Percentiles rank a stretch among this genome's conserved stretches.
These are phyloP conservation scores for Dysidea cf. avara DNA, from an alignment of 37 sponge, comb jelly and placozoan species.

Conservation along the genomic window DNA sequence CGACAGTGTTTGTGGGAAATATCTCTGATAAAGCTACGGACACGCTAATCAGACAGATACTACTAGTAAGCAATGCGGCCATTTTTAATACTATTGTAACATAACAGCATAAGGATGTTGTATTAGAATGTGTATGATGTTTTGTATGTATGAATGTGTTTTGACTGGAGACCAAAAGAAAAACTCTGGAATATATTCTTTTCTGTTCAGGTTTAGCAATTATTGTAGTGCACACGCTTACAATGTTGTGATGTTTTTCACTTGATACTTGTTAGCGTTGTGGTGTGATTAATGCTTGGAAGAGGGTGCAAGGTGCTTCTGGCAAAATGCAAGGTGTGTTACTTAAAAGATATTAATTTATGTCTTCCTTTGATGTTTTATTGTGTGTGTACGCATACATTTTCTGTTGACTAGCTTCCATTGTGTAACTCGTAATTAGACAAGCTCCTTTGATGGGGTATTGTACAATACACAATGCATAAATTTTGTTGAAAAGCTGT, in stretches of 20 bases:
- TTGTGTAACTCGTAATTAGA: no score
- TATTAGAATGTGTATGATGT: neutral
- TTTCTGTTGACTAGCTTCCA: no score
- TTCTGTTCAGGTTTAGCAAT: neutral
- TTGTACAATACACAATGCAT: no score
- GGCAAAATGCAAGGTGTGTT: conserved; percentile 91
- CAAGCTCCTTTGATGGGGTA: no score
- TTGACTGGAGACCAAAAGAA: neutral
- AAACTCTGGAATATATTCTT: neutral
- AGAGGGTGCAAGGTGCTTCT: conserved; percentile 93
- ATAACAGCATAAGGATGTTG: neutral
- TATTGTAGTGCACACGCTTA: neutral
- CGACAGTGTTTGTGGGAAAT: conserved; percentile 97
- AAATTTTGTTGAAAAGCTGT: no score
- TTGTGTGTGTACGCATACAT: no score
- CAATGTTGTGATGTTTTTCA: conserved; percentile 1
- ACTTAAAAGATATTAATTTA: neutral
- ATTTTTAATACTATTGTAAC: neutral
- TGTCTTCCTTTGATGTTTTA: no score
- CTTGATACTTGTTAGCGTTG: conserved; percentile 65
- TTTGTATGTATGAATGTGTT: neutral
- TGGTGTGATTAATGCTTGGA: conserved; percentile 93
- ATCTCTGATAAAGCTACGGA: conserved; percentile 92
- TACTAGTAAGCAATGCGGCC: conserved; percentile 67
- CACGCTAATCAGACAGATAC: conserved; percentile 87